A percentile compares a stretch with the other conserved stretches of the same genome.
Evolutionary conservation across 2,113 vertebrate species (phyloP).

Genomic region (Actenoides lindsayi): DNA sequence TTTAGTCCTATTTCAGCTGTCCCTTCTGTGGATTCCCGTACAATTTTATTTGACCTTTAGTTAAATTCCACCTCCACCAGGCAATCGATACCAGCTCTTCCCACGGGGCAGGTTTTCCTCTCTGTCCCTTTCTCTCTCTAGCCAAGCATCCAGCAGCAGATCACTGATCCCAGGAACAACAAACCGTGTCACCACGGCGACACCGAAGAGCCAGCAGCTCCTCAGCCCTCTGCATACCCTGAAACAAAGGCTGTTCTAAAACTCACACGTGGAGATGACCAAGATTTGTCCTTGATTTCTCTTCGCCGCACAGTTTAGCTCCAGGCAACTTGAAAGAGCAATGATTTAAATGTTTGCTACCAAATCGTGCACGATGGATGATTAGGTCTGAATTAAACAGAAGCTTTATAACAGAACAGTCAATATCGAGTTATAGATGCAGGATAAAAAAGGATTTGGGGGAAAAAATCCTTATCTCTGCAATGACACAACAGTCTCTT

Average conservation of each 20-base stretch:
- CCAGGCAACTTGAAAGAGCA: background rate
- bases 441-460: background rate
- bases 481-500: background rate
- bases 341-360: background rate
- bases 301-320: background rate
- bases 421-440: background rate
- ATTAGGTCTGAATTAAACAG: background rate
- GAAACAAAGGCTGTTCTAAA: background rate
- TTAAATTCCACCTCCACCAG: background rate
- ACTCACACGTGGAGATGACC: background rate
- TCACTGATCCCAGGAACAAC: background rate
- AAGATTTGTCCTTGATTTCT: background rate
- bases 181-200: background rate
- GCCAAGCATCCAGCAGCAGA: background rate
- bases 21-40: background rate
- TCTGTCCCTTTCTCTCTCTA: background rate
- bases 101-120: background rate
- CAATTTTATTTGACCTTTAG: background rate
- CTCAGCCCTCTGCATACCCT: accelerated
- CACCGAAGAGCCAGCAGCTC: accelerated
- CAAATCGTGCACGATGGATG: background rate
- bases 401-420: background rate
- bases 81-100: background rate
- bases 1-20: background rate
- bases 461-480: background rate